Conservation (phyloP, 2,888 invertebrate genomes). For the Drosophila picticornis region DNA sequence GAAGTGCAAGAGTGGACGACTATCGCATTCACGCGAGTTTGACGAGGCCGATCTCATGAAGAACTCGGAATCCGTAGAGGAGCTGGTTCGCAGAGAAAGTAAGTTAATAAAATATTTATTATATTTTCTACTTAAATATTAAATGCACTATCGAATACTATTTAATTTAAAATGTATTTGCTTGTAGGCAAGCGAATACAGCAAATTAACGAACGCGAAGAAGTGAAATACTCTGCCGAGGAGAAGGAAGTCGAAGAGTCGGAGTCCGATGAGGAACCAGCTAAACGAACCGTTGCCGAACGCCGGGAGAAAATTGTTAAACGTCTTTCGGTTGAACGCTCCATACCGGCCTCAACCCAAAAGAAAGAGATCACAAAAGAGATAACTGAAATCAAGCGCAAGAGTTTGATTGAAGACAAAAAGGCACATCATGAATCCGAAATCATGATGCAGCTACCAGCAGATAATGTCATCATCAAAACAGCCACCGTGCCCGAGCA, state of each 20-base stretch:
- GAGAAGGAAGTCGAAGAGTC: slow-evolving; percentile 90
- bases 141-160: neutral
- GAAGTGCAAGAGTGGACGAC: slow-evolving; percentile 88
- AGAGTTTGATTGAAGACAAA: slow-evolving; percentile 86
- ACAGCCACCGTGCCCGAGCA: slow-evolving; percentile 84
- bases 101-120: slow-evolving; percentile 34
- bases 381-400: slow-evolving; percentile 89
- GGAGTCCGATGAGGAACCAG: slow-evolving; percentile 88
- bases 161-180: slow-evolving; percentile 3
- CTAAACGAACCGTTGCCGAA: slow-evolving; percentile 91
- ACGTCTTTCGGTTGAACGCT: slow-evolving; percentile 89
- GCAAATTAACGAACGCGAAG: slow-evolving; percentile 87
- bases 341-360: slow-evolving; percentile 90
- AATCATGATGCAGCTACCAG: slow-evolving; percentile 85
- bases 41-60: slow-evolving; percentile 90
- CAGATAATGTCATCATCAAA: slow-evolving; percentile 85
- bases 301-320: slow-evolving; percentile 91
- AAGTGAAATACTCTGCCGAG: slow-evolving; percentile 92
- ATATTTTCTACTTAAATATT: neutral
- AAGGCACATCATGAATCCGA: slow-evolving; percentile 85
- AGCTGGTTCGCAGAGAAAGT: slow-evolving; percentile 85
- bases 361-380: slow-evolving; percentile 91
- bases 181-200: slow-evolving; percentile 83
- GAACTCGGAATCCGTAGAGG: slow-evolving; percentile 87
- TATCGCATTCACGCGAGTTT: slow-evolving; percentile 83